Evolutionary conservation across 2,888 invertebrate species (phyloP), one percentile per base, ranked within the genome.

Genomic region (Heliconius cydno): DNA sequence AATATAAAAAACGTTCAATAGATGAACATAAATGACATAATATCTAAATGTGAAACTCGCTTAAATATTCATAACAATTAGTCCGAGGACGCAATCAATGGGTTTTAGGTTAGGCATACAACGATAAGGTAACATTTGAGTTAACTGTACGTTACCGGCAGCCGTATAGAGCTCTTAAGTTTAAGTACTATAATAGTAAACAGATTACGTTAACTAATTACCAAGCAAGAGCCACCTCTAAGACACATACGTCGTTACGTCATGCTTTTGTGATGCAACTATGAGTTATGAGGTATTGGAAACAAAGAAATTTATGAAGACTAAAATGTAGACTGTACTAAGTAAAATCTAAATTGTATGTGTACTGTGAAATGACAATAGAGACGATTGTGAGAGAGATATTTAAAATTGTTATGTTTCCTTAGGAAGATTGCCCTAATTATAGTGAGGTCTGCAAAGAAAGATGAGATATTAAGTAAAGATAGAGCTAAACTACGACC

Each of bases 401-500:
- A 70, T 41, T 41, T 25, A 15, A 68, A 70, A 70, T 41, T 65
- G 25, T 28, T 60, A 75, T 41, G 6, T 12, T 63, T 38, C 15
- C 38, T 5, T 10, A 22, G 19, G 2, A 63, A 19, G 65, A 75
- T 41, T 25, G 63, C 34, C 25, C 41, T 74, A 65, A 70, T 41
- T 68, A 6, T 38, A 70, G 68, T 68, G 13, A 38, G 38, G 15
- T 52, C 71, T 28, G 10, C 2, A n/a, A 63, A 63, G 6, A 22
- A 22, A 63, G 28, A 41, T 38, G 6, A 4, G 63, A 75, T 65
- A 46, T 57, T 19, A 78, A 78, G 25, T 46, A 65, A 25, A 73
- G 76, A 67, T 70, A 73, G 67, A 67, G 46, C 34, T 60, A 78
- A 79, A 78, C 80, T 77, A 41, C 76, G 67, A 78, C 76, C 76